phyloP scores from a whole-genome alignment of 2,113 vertebrate genomes.

The Rhipidura dahli region DNA sequence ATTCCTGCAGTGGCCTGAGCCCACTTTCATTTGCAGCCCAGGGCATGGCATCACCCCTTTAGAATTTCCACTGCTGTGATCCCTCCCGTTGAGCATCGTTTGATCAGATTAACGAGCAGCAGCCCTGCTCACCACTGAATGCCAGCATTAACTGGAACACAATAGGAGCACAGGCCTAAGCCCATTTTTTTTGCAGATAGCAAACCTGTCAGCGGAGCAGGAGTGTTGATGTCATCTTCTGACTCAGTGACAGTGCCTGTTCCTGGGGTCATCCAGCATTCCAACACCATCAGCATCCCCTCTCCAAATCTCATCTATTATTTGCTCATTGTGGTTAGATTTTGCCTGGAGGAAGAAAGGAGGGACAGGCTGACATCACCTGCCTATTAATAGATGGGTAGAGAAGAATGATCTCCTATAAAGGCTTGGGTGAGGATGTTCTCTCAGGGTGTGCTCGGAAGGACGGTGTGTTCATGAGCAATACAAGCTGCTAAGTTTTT shows the following conservation, averaged over 20 bases:
- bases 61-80: conserved; percentile 64
- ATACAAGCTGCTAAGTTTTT: not conserved
- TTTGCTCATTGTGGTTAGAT: conserved; percentile 67
- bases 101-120: conserved; percentile 77
- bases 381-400: conserved; percentile 47
- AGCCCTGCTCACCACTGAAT: conserved; percentile 72
- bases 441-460: not conserved
- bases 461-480: not conserved
- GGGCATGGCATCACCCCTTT: conserved; percentile 38
- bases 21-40: not conserved
- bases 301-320: conserved; percentile 52
- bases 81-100: conserved; percentile 66
- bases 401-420: conserved; percentile 11
- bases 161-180: conserved; percentile 77
- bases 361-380: conserved; percentile 62
- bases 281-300: conserved; percentile 70
- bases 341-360: conserved; percentile 46
- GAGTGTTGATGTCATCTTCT: conserved; percentile 81
- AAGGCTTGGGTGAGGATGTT: not conserved
- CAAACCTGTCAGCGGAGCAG: conserved; percentile 75
- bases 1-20: not conserved
- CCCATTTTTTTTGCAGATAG: conserved; percentile 40
- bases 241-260: conserved; percentile 74
- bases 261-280: conserved; percentile 70
- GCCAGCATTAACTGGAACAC: conserved; percentile 78